Evolutionary conservation across 2,888 invertebrate genomes (phyloP).

Genomic region (Gibbula magus): DNA sequence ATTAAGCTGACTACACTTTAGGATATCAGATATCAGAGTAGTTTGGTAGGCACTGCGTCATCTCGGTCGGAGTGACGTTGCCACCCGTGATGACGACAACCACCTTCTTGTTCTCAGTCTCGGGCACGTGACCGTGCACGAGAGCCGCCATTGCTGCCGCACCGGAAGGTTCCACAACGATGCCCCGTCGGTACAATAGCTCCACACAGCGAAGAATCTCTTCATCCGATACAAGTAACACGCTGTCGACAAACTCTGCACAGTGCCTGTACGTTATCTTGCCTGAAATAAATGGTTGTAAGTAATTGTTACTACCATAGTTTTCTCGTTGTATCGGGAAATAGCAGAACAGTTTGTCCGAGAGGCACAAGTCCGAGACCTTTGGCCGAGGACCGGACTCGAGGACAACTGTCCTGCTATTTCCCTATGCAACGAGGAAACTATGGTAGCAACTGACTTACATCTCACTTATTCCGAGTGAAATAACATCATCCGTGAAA

Average conservation of each 20-base stretch:
- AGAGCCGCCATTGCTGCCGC: slow-evolving; percentile 70
- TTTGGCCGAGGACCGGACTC: no score
- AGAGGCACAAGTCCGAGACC: no score
- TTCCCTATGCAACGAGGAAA: no score
- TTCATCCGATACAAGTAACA: slow-evolving; percentile 69
- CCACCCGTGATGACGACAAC: slow-evolving; percentile 71
- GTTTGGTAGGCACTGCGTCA: slow-evolving; percentile 32
- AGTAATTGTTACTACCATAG: no score
- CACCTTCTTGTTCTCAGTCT: slow-evolving; percentile 65
- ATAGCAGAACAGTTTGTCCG: no score
- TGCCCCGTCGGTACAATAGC: slow-evolving; percentile 59
- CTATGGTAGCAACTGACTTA: no score
- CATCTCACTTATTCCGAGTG: no score
- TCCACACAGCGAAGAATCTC: slow-evolving; percentile 65
- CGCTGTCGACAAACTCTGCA: slow-evolving; percentile 63
- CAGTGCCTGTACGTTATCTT: slow-evolving; percentile 62
- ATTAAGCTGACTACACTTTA: no score
- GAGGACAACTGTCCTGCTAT: no score
- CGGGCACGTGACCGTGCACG: slow-evolving; percentile 60
- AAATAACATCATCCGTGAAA: no score
- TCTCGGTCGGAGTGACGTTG: slow-evolving; percentile 64
- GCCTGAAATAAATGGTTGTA: slow-evolving; percentile 57
- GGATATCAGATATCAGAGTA: no score
- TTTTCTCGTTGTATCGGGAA: no score
- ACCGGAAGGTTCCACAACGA: slow-evolving; percentile 72